Percentiles rank a stretch among this genome's conserved stretches.
These are phyloP conservation scores for Halcyon badia DNA, from an alignment of 2,797 vertebrate species.

Conservation along the genomic window DNA sequence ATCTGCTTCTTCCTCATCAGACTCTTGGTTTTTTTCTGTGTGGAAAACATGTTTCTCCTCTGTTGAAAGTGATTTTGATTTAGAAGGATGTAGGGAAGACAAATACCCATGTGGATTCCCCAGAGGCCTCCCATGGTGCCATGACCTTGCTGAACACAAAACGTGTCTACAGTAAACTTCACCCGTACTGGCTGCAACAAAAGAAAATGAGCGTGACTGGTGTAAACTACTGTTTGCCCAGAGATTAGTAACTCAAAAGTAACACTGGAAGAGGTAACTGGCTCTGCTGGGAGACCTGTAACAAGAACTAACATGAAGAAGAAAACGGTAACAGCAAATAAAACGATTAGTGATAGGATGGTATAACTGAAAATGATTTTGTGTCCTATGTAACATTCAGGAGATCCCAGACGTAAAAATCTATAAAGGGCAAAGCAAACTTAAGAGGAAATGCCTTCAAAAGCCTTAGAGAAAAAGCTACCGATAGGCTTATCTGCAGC, in stretches of 20 bases:
- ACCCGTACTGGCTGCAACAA: not conserved
- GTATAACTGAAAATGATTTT: not conserved
- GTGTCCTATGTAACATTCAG: accelerated
- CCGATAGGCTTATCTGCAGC: not conserved
- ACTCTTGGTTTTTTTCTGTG: not conserved
- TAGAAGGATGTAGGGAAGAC: not conserved
- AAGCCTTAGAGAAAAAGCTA: not conserved
- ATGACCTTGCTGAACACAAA: not conserved
- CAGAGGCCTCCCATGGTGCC: not conserved
- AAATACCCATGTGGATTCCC: not conserved
- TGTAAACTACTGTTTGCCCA: not conserved
- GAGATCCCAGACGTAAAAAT: not conserved
- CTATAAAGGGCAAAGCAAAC: not conserved
- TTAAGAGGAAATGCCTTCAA: not conserved
- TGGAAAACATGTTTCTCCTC: not conserved
- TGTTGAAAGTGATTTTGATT: not conserved
- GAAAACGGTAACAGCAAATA: not conserved
- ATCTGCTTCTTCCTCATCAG: too few species aligned
- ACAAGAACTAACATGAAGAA: not conserved
- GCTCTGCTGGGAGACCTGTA: not conserved
- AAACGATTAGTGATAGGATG: not conserved
- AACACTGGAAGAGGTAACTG: not conserved
- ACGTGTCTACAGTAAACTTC: not conserved
- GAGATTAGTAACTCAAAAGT: not conserved
- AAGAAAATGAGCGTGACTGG: not conserved